Base-by-base conservation (phyloP, 2,113 vertebrate species). In the Coturnix japonica region DNA sequence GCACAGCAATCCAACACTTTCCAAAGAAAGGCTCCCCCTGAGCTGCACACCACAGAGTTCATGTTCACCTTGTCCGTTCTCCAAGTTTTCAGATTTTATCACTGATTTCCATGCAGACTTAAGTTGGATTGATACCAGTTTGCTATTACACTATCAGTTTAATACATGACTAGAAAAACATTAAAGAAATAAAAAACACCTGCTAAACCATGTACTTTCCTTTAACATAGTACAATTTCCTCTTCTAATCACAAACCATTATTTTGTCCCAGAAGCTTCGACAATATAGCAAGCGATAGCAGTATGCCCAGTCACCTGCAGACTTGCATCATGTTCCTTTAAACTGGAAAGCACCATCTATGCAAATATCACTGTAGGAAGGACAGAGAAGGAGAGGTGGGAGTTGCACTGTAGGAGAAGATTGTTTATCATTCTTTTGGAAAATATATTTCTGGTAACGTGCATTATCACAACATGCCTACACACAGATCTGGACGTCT, bases 321-420 rank as follows among this genome's bases (percentile, higher is more conserved):
- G 56, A 86, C 84, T 39, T 87, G 47, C 30, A 69, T 41, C 8
- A 11, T 41, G 73, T 59, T 80, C 57, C 84, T 91, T 92, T 74
- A 46, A 80, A 87, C 81, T 80, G 46, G 31, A 23, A 85, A 87
- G 69, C 57, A 85, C 37, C 59, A 39, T 0, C 5, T 74, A 89
- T 8, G 12, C 41, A 70, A 59, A 89, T 70, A 44, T 39, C 70
- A 21, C 1, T 71, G 49, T 56, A 85, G 91, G n/a, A 56, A 76
- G 79, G 26, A 70, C 53, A 89, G 74, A 92, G 78, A 87, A 84
- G 44, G 63, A 93, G 11, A 67, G 46, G 89, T 96, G 60, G 91
- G 90, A 96, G 87, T 91, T 85, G 33, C 1, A 13, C 28, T 0
- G 75, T 46, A 53, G 76, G 79, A 85, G 64, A 80, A 84, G 73